Conservation (phyloP, 2,113 vertebrate genomes). For the Seriola quinqueradiata region DNA sequence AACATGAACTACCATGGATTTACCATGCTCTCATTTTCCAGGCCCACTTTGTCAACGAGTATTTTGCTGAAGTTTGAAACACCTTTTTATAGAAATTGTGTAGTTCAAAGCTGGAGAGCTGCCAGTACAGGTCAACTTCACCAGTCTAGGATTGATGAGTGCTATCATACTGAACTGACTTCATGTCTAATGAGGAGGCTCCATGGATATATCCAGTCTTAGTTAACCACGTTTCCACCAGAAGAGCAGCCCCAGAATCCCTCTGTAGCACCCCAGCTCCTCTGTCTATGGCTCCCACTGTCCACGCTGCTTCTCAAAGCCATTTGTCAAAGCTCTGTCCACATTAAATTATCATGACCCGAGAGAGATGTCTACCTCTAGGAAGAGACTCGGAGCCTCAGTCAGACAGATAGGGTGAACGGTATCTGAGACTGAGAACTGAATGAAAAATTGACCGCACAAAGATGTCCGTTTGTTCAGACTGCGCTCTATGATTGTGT, state of each 20-base stretch:
- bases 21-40: slow-evolving; percentile 13
- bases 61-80: slow-evolving; percentile 18
- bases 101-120: slow-evolving; percentile 26
- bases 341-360: slow-evolving; percentile 79
- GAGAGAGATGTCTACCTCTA: slow-evolving; percentile 62
- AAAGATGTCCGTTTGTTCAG: slow-evolving; percentile 51
- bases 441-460: slow-evolving; percentile 66
- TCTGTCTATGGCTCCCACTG: slow-evolving; percentile 57
- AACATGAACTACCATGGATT: slow-evolving; percentile 31
- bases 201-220: slow-evolving; percentile 63
- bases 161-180: slow-evolving; percentile 64
- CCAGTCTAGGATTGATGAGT: slow-evolving; percentile 69
- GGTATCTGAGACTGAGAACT: slow-evolving; percentile 31
- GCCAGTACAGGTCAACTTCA: slow-evolving; percentile 34
- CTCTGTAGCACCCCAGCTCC: slow-evolving; percentile 44
- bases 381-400: slow-evolving; percentile 45
- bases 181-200: slow-evolving; percentile 77
- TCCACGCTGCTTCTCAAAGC: slow-evolving; percentile 58
- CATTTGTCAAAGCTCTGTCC: slow-evolving; percentile 78
- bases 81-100: slow-evolving; percentile 29
- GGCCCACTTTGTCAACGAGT: slow-evolving; percentile 43
- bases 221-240: slow-evolving; percentile 70
- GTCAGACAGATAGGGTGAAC: slow-evolving; percentile 48
- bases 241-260: slow-evolving; percentile 55
- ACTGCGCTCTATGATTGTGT: slow-evolving; percentile 39